A percentile compares a stretch with the other conserved stretches of the same genome.
Evolutionary conservation across 2,888 invertebrate genomes (phyloP).

Genomic region (Leucophenga montana): DNA sequence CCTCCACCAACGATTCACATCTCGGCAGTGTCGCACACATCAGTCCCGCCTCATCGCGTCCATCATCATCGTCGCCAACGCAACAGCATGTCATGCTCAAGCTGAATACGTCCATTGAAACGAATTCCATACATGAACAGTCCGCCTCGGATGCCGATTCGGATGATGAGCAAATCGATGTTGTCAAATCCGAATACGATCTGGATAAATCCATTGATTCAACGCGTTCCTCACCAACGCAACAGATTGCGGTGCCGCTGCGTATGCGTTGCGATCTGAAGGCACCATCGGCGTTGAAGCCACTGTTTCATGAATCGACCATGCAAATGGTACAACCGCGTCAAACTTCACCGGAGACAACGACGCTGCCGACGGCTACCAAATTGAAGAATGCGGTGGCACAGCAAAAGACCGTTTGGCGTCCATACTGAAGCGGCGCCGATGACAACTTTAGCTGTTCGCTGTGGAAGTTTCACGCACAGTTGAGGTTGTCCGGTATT

Average conservation of each 20-base stretch:
- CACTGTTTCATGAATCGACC: constrained; percentile 73
- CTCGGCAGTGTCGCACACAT: constrained; percentile 62
- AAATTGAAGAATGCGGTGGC: constrained; percentile 76
- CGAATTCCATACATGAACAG: constrained; percentile 77
- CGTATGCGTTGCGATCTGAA: constrained; percentile 76
- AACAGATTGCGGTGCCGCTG: constrained; percentile 76
- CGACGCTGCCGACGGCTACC: constrained; percentile 75
- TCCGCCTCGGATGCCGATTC: constrained; percentile 77
- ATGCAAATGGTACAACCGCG: constrained; percentile 52
- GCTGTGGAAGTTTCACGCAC: constrained; percentile 35
- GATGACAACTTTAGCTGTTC: not conserved
- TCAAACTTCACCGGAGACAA: constrained; percentile 65
- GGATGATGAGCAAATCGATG: constrained; percentile 83
- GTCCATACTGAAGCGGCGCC: constrained; percentile 77
- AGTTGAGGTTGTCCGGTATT: constrained; percentile 25
- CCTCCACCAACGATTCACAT: constrained; percentile 49
- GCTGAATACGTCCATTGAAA: constrained; percentile 77
- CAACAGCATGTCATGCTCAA: constrained; percentile 60
- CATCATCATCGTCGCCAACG: constrained; percentile 71
- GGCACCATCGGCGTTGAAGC: constrained; percentile 76
- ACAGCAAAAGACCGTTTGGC: constrained; percentile 81
- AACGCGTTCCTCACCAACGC: constrained; percentile 69
- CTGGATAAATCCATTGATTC: constrained; percentile 68
- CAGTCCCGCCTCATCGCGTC: constrained; percentile 69
- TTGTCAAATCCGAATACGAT: constrained; percentile 81